Evolutionary conservation across 2,797 vertebrate species (phyloP), one percentile per base, ranked within the genome.

Genomic region (Phaenicophaeus curvirostris): DNA sequence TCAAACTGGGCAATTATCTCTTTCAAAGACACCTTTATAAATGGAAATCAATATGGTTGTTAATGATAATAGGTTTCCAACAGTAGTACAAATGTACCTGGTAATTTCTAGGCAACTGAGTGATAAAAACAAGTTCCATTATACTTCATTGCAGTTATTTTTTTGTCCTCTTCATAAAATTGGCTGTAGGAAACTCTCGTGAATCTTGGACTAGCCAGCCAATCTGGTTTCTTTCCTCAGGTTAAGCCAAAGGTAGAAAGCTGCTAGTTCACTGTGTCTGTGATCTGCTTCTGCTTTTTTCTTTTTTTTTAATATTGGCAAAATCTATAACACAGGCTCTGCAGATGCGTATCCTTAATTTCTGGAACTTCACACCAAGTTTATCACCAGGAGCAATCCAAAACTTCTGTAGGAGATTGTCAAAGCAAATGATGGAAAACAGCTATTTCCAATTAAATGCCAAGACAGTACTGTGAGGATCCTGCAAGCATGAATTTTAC

Each of bases 61-160:
- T 94, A 91, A 91, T 91, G 85, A 80, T 87, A 94, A 93, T 81
- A 79, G 67, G 71, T 86, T 95, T 92, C 74, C 55, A 89, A 58
- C 42, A 65, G 58, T 20, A 75, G 33, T 53, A 59, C 81, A 77
- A 88, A 76, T 21, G 55, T 93, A 94, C 85, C 90, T 89, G 90
- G 62, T 95, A 87, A 94, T 94, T 95, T 93, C 73, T 88, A 87
- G 79, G 79, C 79, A 94, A 92, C 1, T 91, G 79, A 96, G 33
- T 85, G 73, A 92, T 92, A 91, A 90, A 93, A 84, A 35, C 59
- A 85, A 92, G 71, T 72, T 90, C 68, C 17, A 18, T 87, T 93
- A 53, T 48, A 67, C n/a, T 85, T n/a, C 0, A 28, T 62, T 73
- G 48, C 9, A 2, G 86, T 88, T 77, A 4, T 44, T 86, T 90